These are phyloP conservation scores for Panzeria rudis DNA, from an alignment of 2,888 invertebrate genomes.

Conservation along the genomic window DNA sequence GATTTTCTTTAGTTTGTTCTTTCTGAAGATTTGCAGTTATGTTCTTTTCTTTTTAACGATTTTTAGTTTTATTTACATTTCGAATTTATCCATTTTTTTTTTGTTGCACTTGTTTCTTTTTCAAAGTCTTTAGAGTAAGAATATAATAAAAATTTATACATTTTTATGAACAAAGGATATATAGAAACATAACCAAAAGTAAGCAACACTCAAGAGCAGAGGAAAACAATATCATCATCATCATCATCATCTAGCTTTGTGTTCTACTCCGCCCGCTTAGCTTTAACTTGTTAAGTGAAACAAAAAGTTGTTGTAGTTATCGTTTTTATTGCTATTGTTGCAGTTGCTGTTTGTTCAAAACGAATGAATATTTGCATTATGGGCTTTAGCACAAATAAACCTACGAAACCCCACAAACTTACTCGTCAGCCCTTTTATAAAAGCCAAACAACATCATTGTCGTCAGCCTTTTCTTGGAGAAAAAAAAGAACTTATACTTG, in stretches of 20 bases:
- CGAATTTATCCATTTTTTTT: background rate
- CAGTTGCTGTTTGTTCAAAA: slow-evolving; percentile 16
- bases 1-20: slow-evolving; percentile 41
- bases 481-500: background rate
- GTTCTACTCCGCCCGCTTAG: slow-evolving; percentile 52
- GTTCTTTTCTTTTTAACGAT: slow-evolving; percentile 44
- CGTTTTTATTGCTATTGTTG: slow-evolving; percentile 29
- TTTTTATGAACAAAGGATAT: slow-evolving; percentile 48
- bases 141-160: slow-evolving; percentile 44
- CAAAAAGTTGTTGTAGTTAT: slow-evolving; percentile 41
- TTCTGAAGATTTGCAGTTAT: slow-evolving; percentile 34
- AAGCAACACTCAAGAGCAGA: slow-evolving; percentile 60
- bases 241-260: slow-evolving; percentile 48
- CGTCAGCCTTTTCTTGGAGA: background rate
- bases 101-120: slow-evolving; percentile 1
- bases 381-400: slow-evolving; percentile 53
- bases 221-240: background rate
- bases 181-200: slow-evolving; percentile 37
- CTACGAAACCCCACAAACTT: slow-evolving; percentile 13
- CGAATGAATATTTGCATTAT: slow-evolving; percentile 66
- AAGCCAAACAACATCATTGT: slow-evolving; percentile 9
- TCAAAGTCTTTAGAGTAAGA: slow-evolving; percentile 33
- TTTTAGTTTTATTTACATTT: slow-evolving; percentile 54
- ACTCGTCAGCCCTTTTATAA: background rate
- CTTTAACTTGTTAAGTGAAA: slow-evolving; percentile 66